Evolutionary conservation across 2,113 vertebrate genomes (phyloP).

Genomic region (Varanus salvator): DNA sequence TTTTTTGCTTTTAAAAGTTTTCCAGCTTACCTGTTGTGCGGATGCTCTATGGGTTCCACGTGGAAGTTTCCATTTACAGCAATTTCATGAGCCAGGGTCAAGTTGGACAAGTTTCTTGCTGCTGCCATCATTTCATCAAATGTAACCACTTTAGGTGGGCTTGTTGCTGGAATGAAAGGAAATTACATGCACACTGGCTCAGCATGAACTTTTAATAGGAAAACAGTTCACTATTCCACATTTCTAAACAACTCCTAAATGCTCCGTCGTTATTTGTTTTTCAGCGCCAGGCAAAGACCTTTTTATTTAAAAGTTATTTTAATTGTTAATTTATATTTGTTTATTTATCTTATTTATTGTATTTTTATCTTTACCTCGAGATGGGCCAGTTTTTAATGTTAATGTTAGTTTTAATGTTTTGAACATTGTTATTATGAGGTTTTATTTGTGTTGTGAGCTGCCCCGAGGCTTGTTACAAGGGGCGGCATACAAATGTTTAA

Average conservation of each 20-base stretch:
- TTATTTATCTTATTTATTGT: too few relatives aligned
- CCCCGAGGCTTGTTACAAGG: too few relatives aligned
- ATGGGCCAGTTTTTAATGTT: too few relatives aligned
- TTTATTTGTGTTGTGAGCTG: too few relatives aligned
- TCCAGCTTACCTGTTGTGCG: constrained; percentile 84
- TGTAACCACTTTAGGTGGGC: constrained; percentile 86
- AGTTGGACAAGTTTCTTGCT: constrained; percentile 84
- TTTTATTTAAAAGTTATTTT: too few relatives aligned
- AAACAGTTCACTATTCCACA: neutral
- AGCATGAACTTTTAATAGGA: neutral
- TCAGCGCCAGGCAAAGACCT: too few relatives aligned
- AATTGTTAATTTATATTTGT: too few relatives aligned
- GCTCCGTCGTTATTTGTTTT: too few relatives aligned
- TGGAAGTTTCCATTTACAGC: constrained; percentile 86
- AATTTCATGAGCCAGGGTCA: constrained; percentile 92
- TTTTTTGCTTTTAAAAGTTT: neutral
- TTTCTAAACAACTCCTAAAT: neutral
- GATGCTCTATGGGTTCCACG: constrained; percentile 77
- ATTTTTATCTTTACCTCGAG: too few relatives aligned
- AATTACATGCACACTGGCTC: neutral
- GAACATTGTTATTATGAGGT: too few relatives aligned
- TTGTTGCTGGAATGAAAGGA: constrained; percentile 78
- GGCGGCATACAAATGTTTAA: too few relatives aligned
- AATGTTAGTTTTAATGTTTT: too few relatives aligned
- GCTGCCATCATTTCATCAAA: constrained; percentile 91